These are phyloP conservation scores for Artemisiospiza belli DNA, from an alignment of 2,113 vertebrate genomes.

Conservation along the genomic window DNA sequence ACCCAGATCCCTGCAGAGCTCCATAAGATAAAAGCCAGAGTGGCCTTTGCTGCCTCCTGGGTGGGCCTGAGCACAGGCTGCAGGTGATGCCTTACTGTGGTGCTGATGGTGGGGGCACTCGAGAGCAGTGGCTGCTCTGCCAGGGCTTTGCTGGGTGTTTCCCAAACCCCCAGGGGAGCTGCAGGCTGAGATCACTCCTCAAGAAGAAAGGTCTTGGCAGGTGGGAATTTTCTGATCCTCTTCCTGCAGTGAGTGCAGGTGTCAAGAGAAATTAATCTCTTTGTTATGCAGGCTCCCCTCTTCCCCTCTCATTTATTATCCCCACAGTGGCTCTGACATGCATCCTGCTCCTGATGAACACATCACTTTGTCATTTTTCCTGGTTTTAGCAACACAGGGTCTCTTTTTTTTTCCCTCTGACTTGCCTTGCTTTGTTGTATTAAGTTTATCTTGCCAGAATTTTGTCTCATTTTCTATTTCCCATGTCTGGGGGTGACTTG, in stretches of 20 bases:
- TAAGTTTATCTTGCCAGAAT: constrained; percentile 34
- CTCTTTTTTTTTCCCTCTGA: neutral
- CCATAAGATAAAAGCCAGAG: rapidly evolving
- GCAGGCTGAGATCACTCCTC: neutral
- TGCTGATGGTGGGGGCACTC: neutral
- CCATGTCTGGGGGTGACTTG: neutral
- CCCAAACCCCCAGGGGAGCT: neutral
- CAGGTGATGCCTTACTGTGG: neutral
- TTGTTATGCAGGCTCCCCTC: neutral
- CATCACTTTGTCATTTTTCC: constrained; percentile 10
- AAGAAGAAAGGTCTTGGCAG: neutral
- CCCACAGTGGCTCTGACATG: rapidly evolving
- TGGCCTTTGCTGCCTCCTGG: neutral
- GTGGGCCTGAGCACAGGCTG: neutral
- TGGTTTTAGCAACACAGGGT: neutral
- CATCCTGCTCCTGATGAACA: neutral
- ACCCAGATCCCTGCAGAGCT: neutral
- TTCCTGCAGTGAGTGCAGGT: neutral
- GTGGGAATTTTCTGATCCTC: neutral
- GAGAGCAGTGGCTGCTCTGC: rapidly evolving
- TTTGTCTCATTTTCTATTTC: constrained; percentile 26
- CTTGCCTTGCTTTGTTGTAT: neutral
- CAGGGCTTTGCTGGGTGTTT: rapidly evolving
- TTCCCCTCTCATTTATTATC: neutral
- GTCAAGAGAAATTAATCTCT: constrained; percentile 17